These are phyloP conservation scores for Yoshiicerus persimilis DNA, from an alignment of 1,140 invertebrate genomes.

Conservation along the genomic window DNA sequence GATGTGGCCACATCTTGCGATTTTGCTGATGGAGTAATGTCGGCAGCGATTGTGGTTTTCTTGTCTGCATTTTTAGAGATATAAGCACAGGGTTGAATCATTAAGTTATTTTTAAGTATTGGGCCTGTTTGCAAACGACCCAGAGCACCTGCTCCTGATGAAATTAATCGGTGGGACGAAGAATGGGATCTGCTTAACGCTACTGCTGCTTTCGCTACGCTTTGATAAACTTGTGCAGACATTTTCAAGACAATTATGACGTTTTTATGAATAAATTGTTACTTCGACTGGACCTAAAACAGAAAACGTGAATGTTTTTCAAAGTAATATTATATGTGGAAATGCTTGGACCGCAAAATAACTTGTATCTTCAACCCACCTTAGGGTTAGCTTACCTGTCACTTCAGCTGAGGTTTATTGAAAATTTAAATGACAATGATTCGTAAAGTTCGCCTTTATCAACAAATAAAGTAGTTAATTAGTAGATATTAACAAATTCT, in stretches of 20 bases:
- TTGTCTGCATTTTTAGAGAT: constrained; percentile 3
- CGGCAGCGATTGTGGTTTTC: background rate
- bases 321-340: too few relatives aligned
- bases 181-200: background rate
- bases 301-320: too few relatives aligned
- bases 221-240: background rate
- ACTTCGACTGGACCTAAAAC: too few relatives aligned
- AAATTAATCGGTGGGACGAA: background rate
- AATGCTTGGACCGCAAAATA: too few relatives aligned
- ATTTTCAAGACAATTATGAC: background rate
- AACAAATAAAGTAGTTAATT: too few relatives aligned
- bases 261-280: too few relatives aligned
- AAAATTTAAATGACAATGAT: too few relatives aligned
- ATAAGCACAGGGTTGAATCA: background rate
- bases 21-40: background rate
- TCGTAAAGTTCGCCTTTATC: too few relatives aligned
- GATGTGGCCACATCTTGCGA: background rate
- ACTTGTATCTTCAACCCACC: too few relatives aligned
- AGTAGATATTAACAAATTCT: too few relatives aligned
- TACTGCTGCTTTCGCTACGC: background rate
- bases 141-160: background rate
- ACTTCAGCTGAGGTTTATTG: too few relatives aligned
- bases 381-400: too few relatives aligned
- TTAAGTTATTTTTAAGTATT: background rate
- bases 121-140: background rate